Base-by-base conservation (phyloP, 2,888 invertebrate species). In the Coenonympha arcania region DNA sequence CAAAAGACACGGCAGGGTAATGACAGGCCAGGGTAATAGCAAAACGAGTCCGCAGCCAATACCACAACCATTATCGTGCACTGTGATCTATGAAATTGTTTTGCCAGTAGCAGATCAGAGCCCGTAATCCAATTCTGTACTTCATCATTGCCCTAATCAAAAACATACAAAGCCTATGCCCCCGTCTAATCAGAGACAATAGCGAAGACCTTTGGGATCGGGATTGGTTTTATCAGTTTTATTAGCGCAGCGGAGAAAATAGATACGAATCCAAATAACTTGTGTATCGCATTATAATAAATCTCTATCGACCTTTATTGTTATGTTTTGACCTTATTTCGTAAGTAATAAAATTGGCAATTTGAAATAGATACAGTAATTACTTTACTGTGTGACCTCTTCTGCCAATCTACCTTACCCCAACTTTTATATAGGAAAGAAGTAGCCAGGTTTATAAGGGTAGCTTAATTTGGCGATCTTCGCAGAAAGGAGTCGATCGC, bases 1-100 rank as follows among this genome's bases (percentile, higher is more conserved):
- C 84, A 83, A 76, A 75, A 79, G 77, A 78, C 76, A 79, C 78
- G 77, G 76, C 68, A n/a, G 60, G 58, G 66, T 83, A 84, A 84
- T 83, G 70, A 83, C 73, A 81, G 77, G 71, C 70, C 68, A 63
- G n/a, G n/a, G n/a, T n/a, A n/a, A n/a, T n/a, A n/a, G 58, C 62
- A 65, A 66, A 74, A 68, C 66, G 69, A 64, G n/a, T n/a, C n/a
- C n/a, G n/a, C n/a, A n/a, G 64, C 66, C 65, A 70, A 79, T 70
- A 63, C 58, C 55, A 42, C 45, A 30, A 57, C 52, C 60, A 63
- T 65, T 62, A 64, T 60, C 45, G 20, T 46, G 50, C 44, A 57
- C 56, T 54, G 50, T 53, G 55, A 54, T 60, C 61, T 56, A 55
- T 67, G 57, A 65, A 71, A 75, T 76, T 68, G 69, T 66, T 65